Evolutionary conservation across 2,888 invertebrate species (phyloP), one percentile per base, ranked within the genome.

Genomic region (Cataglyphis rosenhaueri): DNA sequence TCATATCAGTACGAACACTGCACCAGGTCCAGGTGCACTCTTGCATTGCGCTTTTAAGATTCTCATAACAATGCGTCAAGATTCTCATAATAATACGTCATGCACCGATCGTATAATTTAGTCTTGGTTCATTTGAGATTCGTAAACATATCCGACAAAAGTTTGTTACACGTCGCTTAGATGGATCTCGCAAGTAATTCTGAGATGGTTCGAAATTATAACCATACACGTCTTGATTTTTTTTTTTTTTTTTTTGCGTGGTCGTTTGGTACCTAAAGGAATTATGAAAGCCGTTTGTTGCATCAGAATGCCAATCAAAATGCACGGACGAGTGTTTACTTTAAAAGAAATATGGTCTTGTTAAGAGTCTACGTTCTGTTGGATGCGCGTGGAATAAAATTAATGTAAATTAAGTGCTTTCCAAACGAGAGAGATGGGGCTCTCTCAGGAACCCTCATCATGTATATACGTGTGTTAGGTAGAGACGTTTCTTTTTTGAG

Each of bases 11-110:
- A 84, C 76, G 73, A 88, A 83, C 88, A 82, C 73, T 70, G 85
- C 85, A 81, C 81, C 48, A 48, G 79, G 85, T 90, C 89, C 89
- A 89, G 89, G 90, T 89, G 90, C 89, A 82, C 52, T 70, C 52
- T 38, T 35, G 35, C 70, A 55, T 59, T 38, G 75, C 83, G 83
- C 86, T 83, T 88, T 84, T 64, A 65, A 84, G 78, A 83, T 83
- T 76, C 81, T 85, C 84, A 88, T 84, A 81, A 82, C 85, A 88
- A 88, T 86, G 84, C 83, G 85, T 79, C 76, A 70, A 38, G 21
- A 81, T 74, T 71, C 81, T 86, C 82, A 89, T 85, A 83, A 84
- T 85, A 89, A 89, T 90, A 81, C 75, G 85, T 81, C 81, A 83
- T 81, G 86, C 84, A 73, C 21, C 71, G 62, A 57, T 38, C 84